These are phyloP conservation scores for Ceratotherium simum DNA, from an alignment of 2,113 vertebrate genomes.

Conservation along the genomic window DNA sequence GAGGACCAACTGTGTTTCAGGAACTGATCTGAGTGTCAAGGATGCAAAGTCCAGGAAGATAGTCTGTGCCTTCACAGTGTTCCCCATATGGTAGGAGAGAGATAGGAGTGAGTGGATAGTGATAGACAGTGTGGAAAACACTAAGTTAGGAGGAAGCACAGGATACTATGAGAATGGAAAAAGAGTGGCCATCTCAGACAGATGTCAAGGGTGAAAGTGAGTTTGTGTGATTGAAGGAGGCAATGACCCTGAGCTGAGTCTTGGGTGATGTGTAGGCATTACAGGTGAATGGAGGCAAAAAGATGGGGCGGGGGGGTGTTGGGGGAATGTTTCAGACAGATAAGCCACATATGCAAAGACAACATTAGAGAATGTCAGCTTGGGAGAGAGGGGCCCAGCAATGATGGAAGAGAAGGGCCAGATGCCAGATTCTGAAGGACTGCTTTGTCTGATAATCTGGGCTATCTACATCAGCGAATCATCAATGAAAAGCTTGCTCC, in stretches of 20 bases:
- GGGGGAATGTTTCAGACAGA: neutral
- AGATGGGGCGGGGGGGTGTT: neutral
- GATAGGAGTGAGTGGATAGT: neutral
- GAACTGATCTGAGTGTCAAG: neutral
- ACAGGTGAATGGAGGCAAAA: neutral
- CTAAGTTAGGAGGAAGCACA: neutral
- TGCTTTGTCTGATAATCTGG: neutral
- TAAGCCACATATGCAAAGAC: neutral
- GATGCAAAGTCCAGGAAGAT: neutral
- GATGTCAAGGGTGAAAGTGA: neutral
- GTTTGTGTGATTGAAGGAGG: neutral
- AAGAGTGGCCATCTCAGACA: neutral
- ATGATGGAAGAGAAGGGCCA: neutral
- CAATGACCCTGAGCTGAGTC: neutral
- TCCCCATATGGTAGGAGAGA: too few relatives aligned
- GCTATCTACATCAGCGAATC: neutral
- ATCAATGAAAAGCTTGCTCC: neutral
- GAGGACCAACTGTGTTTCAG: neutral
- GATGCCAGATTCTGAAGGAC: neutral
- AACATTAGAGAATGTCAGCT: neutral
- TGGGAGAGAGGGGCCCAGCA: neutral
- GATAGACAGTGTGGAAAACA: rapidly evolving
- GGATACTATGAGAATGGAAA: neutral
- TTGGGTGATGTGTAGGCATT: neutral
- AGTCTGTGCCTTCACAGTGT: neutral